phyloP scores from a whole-genome alignment of 1,140 invertebrate genomes.

The Aleiodes sp. region DNA sequence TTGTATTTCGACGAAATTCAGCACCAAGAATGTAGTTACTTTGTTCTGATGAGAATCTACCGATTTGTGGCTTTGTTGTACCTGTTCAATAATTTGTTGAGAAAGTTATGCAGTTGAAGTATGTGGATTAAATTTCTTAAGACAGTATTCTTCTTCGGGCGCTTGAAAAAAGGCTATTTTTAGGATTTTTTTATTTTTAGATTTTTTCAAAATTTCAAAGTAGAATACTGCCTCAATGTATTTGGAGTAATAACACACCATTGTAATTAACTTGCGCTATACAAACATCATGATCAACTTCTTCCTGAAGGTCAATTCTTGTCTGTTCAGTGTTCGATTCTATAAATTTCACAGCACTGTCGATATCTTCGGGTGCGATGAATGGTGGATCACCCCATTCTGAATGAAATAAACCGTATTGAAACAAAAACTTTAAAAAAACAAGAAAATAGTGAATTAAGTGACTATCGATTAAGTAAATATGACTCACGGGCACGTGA shows the following conservation, averaged over 20 bases:
- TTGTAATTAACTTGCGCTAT: slow-evolving; percentile 36
- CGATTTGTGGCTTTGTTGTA: slow-evolving; percentile 20
- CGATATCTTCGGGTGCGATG: slow-evolving; percentile 1
- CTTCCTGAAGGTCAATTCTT: slow-evolving; percentile 33
- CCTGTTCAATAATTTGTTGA: too few relatives aligned
- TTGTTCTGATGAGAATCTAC: slow-evolving; percentile 25
- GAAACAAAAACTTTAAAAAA: too few relatives aligned
- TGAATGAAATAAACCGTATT: not conserved
- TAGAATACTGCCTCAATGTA: too few relatives aligned
- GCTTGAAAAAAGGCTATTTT: too few relatives aligned
- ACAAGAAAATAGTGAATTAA: not conserved
- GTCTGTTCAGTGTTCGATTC: slow-evolving; percentile 10
- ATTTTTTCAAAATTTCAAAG: too few relatives aligned
- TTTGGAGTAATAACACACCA: too few relatives aligned
- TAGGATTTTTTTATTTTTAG: too few relatives aligned
- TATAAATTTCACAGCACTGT: slow-evolving; percentile 12
- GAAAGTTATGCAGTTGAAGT: not conserved
- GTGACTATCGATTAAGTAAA: not conserved
- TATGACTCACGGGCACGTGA: slow-evolving; percentile 1
- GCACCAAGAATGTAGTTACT: slow-evolving; percentile 37
- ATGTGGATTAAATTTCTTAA: too few relatives aligned
- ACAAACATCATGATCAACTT: slow-evolving; percentile 32
- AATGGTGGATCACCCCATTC: slow-evolving; percentile 35
- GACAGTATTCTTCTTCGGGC: too few relatives aligned
- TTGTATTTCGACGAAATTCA: slow-evolving; percentile 21